Evolutionary conservation across 2,888 invertebrate species (phyloP), one percentile per base, ranked within the genome.

Genomic region (Lepidocyrtoides sp.): DNA sequence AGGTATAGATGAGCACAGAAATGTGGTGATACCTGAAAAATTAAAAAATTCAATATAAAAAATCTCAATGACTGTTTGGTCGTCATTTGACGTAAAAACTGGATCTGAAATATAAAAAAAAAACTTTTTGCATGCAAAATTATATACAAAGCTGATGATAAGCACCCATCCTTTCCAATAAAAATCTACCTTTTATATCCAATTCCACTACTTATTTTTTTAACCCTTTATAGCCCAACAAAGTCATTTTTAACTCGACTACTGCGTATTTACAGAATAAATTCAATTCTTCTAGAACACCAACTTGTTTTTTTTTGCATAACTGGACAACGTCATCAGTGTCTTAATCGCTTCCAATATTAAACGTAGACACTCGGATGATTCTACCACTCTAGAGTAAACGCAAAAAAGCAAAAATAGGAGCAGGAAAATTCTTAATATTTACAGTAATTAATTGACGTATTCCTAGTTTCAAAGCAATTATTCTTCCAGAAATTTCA

Each of bases 1-100:
- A 96, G 36, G 95, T 94, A 94, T 95, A 96, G 75, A 95, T 94
- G 41, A 96, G 94, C 17, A 95, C 95, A 20, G 95, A 95, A 12
- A 95, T 95, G 93, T 96, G 96, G 93, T 96, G 96, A 93, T 95
- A 96, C 95, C 93, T 93, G 75, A 14, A 44, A 48, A 48, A 29
- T 48, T 48, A 75, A 48, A 75, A 48, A 48, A 44, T 14, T 32
- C 72, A 1, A 29, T 8, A 26, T 23, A 23, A 8, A 3, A 0
- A 23, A 1, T 12, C 23, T 2, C 44, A 1, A 1, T 23, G 10
- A 4, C 12, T n/a, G n/a, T n/a, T n/a, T 72, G 20, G 44, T 23
- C 44, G 26, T 72, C 69, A 69, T 0, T 14, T 12, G 23, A 26
- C 17, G 29, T 14, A 63, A 63, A 63, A 63, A 29, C 63, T 63